A percentile compares a stretch with the other conserved stretches of the same genome.
phyloP scores from a whole-genome alignment of 2,113 vertebrate species.

The Antigone vipio region DNA sequence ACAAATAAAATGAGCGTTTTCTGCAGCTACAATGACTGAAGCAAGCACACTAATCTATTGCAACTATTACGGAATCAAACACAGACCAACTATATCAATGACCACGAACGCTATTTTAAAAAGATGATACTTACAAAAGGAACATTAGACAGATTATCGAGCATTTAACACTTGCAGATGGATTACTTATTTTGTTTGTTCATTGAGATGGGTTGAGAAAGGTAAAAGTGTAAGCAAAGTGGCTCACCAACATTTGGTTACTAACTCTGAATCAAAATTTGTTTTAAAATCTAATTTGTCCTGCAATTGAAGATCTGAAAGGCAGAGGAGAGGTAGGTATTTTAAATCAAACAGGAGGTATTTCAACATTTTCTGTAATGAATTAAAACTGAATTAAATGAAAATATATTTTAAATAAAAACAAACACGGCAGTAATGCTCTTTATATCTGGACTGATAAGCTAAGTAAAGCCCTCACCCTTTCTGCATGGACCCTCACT shows the following conservation, averaged over 20 bases:
- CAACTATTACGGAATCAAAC: background rate
- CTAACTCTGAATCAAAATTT: background rate
- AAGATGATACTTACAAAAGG: background rate
- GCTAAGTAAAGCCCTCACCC: background rate
- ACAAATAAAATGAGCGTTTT: background rate
- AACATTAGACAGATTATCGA: background rate
- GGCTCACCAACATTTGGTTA: background rate
- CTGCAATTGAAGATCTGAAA: conserved; percentile 19
- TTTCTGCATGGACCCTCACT: background rate
- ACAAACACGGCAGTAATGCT: accelerated
- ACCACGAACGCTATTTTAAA: background rate
- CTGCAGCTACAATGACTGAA: background rate
- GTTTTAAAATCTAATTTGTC: conserved; percentile 6
- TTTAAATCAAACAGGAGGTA: background rate
- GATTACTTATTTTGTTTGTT: background rate
- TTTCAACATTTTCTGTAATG: background rate
- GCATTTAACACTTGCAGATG: background rate
- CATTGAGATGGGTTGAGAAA: background rate
- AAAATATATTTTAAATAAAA: background rate
- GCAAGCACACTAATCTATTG: background rate
- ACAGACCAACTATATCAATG: background rate
- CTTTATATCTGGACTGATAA: too few species aligned
- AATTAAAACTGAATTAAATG: background rate
- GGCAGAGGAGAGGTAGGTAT: background rate
- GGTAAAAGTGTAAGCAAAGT: background rate